Conservation (phyloP, 1,140 invertebrate species). For the Thaumatotibia leucotreta region DNA sequence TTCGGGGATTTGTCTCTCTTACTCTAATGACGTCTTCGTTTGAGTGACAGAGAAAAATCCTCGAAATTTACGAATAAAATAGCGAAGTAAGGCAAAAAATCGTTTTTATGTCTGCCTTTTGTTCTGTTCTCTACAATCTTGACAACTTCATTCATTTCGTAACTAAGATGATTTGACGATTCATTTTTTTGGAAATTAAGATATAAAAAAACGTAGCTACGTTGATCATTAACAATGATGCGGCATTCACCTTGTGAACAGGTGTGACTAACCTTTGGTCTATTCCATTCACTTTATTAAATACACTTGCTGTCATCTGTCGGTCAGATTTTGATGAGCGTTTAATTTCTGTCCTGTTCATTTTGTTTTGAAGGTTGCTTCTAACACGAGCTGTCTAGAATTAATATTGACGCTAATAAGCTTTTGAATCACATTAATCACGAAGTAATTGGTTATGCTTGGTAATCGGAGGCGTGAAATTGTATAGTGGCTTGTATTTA, state of each 20-base stretch:
- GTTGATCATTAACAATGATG: constrained; percentile 25
- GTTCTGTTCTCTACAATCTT: too few relatives aligned
- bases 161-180: too few relatives aligned
- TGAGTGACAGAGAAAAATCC: too few relatives aligned
- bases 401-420: constrained; percentile 3
- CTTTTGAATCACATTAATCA: constrained; percentile 9
- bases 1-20: too few relatives aligned
- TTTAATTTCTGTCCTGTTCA: constrained; percentile 27
- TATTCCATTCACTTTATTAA: constrained; percentile 1
- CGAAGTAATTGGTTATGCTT: not conserved
- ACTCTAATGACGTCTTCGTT: too few relatives aligned
- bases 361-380: constrained; percentile 27
- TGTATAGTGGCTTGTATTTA: not conserved
- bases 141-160: too few relatives aligned
- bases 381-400: constrained; percentile 20
- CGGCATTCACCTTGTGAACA: constrained; percentile 21
- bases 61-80: too few relatives aligned
- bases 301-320: constrained; percentile 15
- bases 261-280: constrained; percentile 28
- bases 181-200: too few relatives aligned
- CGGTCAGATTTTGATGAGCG: constrained; percentile 25
- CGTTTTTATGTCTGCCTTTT: too few relatives aligned
- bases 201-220: too few relatives aligned
- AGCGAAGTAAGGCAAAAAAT: too few relatives aligned
- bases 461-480: not conserved